Base-by-base conservation (phyloP, 2,888 invertebrate genomes). In the Phasia obesa region DNA sequence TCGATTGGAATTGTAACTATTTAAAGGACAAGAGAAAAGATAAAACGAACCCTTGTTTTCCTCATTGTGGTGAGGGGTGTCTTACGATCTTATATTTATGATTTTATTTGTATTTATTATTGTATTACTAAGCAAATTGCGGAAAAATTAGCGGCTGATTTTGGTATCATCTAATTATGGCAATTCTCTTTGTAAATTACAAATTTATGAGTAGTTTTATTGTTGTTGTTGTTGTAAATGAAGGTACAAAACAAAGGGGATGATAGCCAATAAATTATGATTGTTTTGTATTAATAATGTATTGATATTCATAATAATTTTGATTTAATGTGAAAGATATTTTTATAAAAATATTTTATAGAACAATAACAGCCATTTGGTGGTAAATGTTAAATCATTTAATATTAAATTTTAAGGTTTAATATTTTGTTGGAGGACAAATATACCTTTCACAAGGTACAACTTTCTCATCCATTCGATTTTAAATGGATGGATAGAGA, bases 111-210 rank as follows among this genome's bases (percentile, higher is more conserved):
- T 89, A 88, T 89, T 89, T 88, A 89, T 77, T 90, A 90, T 91
- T 91, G 88, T 88, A 91, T 91, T 92, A 91, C 88, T 87, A 90
- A 90, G 90, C 90, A 91, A 91, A 92, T 91, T 92, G 91, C 91
- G 91, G 91, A 91, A 91, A 91, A 92, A 92, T 92, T 92, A 92
- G 92, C 91, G 91, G 91, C 91, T 91, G 90, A 91, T 91, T 91
- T 90, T 87, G 88, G 90, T 89, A 90, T 91, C 90, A 91, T 90
- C 90, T 90, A 91, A 91, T 91, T 91, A 90, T 84, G 78, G 25
- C 47, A 57, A 78, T 51, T 67, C 42, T 67, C 13, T 31, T 60
- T 15, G 17, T 60, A 42, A 38, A 47, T 67, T 60, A 53, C 17
- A 25, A 70, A 70, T 70, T 62, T 70, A 62, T 70, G 62, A 70